Evolutionary conservation across 2,888 invertebrate species (phyloP).

Genomic region (Trichopoda pennipes): DNA sequence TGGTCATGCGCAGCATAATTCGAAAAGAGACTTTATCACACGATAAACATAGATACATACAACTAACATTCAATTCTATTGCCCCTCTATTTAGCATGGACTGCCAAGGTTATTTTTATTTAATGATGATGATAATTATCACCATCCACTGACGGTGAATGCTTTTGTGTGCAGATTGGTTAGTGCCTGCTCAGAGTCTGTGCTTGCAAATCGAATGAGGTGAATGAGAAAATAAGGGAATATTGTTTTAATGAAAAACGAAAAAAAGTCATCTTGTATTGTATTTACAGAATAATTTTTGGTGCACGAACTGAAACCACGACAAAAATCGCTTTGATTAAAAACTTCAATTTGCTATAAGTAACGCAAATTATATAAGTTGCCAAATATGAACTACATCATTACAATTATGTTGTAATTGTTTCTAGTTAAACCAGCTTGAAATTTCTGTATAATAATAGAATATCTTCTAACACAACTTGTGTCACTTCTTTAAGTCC

Average conservation of each 20-base stretch:
- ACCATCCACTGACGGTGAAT: background rate
- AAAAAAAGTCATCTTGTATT: background rate
- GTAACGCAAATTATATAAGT: no score
- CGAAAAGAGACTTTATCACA: background rate
- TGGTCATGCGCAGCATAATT: constrained; percentile 41
- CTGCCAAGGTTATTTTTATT: constrained; percentile 53
- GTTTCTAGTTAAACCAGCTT: no score
- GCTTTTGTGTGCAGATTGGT: background rate
- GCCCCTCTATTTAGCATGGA: constrained; percentile 16
- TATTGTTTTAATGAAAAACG: constrained; percentile 29
- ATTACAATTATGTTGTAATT: no score
- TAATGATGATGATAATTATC: constrained; percentile 24
- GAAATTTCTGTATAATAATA: no score
- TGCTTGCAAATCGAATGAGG: background rate
- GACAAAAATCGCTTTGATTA: no score
- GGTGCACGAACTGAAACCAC: no score
- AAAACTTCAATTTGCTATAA: no score
- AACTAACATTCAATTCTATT: background rate
- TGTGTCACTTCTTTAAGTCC: no score
- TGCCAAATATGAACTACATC: no score
- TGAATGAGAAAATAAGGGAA: background rate
- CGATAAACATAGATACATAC: constrained; percentile 1
- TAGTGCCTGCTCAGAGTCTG: background rate
- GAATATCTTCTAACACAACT: no score
- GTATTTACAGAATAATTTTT: no score